Evolutionary conservation across 35 echinoderm and acorn worm genomes (phyloP).

Genomic region (Ophioderma brevispina): DNA sequence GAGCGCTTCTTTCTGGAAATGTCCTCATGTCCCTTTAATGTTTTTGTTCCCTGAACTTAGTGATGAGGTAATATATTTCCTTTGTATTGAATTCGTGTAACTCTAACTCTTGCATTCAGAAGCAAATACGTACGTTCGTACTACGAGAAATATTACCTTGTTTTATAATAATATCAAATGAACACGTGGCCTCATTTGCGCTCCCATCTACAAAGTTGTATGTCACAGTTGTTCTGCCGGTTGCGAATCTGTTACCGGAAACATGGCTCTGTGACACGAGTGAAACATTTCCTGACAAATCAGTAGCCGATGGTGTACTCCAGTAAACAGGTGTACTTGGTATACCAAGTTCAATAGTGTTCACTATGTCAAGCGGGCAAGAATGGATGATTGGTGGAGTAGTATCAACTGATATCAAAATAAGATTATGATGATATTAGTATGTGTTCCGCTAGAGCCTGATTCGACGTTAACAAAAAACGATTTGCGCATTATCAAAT

Average conservation of each 20-base stretch:
- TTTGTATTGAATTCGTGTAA: too few relatives aligned
- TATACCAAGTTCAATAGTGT: not conserved
- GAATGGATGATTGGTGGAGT: constrained; percentile 25
- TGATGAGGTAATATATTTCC: too few relatives aligned
- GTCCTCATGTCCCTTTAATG: too few relatives aligned
- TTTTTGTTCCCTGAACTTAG: too few relatives aligned
- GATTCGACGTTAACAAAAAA: too few relatives aligned
- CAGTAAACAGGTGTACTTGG: not conserved
- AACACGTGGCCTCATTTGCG: constrained; percentile 55
- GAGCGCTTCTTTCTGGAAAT: too few relatives aligned
- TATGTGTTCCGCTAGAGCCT: too few relatives aligned
- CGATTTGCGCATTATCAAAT: too few relatives aligned
- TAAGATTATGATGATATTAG: too few relatives aligned
- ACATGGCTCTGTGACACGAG: not conserved
- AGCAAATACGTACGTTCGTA: too few relatives aligned
- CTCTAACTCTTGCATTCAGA: too few relatives aligned
- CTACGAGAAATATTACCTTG: too few relatives aligned
- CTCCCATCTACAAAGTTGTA: constrained; percentile 65
- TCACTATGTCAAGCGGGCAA: constrained; percentile 11
- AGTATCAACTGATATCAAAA: constrained; percentile 11
- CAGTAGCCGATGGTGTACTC: constrained; percentile 69
- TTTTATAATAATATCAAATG: constrained; percentile 56
- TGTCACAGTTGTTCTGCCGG: constrained; percentile 54
- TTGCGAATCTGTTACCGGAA: constrained; percentile 54
- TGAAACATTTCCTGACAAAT: constrained; percentile 51